Percentiles rank a stretch among this genome's conserved stretches.
Conservation (phyloP, 2,113 vertebrate species). For the Callionymus lyra region DNA sequence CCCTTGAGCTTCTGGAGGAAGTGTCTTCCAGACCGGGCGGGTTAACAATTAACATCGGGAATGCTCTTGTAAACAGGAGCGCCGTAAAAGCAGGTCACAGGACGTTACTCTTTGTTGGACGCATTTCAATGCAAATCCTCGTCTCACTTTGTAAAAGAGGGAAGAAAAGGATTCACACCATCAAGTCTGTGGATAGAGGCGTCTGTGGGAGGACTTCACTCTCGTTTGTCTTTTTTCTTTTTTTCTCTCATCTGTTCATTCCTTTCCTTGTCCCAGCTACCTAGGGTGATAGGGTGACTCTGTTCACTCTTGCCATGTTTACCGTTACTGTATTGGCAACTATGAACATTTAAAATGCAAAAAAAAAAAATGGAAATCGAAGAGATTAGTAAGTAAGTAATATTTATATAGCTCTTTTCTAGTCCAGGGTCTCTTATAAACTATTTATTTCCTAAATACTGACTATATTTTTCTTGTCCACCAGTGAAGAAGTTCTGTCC, state of each 20-base stretch:
- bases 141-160: conserved; percentile 22
- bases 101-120: conserved; percentile 49
- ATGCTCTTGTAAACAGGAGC: conserved; percentile 53
- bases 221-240: conserved; percentile 51
- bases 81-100: conserved; percentile 51
- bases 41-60: conserved; percentile 58
- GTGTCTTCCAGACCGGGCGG: conserved; percentile 18
- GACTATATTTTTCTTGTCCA: too few relatives aligned
- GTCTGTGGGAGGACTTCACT: conserved; percentile 30
- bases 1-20: conserved; percentile 15
- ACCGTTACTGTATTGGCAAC: too few relatives aligned
- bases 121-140: conserved; percentile 23
- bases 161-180: conserved; percentile 29
- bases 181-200: conserved; percentile 25
- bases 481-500: too few relatives aligned
- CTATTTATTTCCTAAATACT: too few relatives aligned
- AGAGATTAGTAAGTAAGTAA: too few relatives aligned
- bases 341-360: too few relatives aligned
- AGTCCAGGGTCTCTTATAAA: too few relatives aligned
- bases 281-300: too few relatives aligned
- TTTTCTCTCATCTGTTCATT: neutral
- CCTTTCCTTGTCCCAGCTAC: too few relatives aligned
- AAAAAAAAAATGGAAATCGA: too few relatives aligned
- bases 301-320: too few relatives aligned
- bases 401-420: too few relatives aligned